Percentiles rank a stretch among this genome's conserved stretches.
Conservation (phyloP, 2,113 vertebrate species). For the Varanus komodoensis region DNA sequence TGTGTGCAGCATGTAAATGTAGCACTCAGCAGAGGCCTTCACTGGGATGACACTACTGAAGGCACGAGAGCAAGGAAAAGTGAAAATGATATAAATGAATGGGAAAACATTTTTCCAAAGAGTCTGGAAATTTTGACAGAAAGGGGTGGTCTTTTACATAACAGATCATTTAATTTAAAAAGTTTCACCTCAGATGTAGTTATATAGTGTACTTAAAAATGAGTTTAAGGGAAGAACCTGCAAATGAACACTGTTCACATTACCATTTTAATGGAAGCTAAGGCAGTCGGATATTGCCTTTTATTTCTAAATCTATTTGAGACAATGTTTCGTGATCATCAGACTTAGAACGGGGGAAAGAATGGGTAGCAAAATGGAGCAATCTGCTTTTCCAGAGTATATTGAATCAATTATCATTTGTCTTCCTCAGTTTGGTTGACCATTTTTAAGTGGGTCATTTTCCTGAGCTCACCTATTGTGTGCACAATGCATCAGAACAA, state of each 20-base stretch:
- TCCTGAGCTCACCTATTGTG: slow-evolving; percentile 46
- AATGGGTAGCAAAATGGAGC: neutral
- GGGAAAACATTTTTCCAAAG: neutral
- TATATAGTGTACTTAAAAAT: neutral
- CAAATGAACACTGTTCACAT: neutral
- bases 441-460: slow-evolving; percentile 58
- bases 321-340: neutral
- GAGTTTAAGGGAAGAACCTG: neutral
- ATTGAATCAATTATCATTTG: slow-evolving; percentile 62
- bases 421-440: slow-evolving; percentile 54
- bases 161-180: neutral
- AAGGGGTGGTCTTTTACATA: neutral
- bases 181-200: neutral
- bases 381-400: slow-evolving; percentile 35
- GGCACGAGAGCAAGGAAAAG: neutral
- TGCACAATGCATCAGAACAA: slow-evolving; percentile 56
- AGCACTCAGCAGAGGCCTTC: neutral
- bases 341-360: accelerated
- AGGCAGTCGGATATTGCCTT: neutral
- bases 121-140: neutral
- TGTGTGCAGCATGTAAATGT: neutral
- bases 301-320: neutral
- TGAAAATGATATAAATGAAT: neutral
- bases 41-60: neutral
- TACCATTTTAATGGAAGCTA: neutral